A percentile compares a stretch with the other conserved stretches of the same genome.
Evolutionary conservation across 2,888 invertebrate genomes (phyloP).

Genomic region (Temnothorax ravouxi): DNA sequence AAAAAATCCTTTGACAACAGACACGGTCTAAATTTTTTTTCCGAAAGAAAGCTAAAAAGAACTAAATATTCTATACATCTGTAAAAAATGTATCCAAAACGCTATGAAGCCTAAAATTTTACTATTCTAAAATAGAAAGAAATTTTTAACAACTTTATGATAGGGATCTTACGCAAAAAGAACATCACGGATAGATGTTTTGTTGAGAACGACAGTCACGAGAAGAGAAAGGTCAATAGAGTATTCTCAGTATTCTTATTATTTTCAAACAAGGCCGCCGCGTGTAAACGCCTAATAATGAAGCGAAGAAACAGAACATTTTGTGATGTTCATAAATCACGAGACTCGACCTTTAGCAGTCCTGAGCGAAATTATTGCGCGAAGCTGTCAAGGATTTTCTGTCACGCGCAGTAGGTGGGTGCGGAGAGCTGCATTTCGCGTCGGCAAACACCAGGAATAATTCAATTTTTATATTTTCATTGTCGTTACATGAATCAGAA

Average conservation of each 20-base stretch:
- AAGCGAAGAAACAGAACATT: slow-evolving; percentile 64
- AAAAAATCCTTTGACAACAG: background rate
- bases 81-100: background rate
- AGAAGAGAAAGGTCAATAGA: background rate
- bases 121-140: background rate
- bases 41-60: background rate
- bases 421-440: background rate
- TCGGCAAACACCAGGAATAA: background rate
- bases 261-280: background rate
- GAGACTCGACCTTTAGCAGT: slow-evolving; percentile 47
- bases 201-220: background rate
- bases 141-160: slow-evolving; percentile 1
- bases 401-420: slow-evolving; percentile 52
- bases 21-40: background rate
- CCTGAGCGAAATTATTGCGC: slow-evolving; percentile 59
- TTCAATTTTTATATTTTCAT: slow-evolving; percentile 1
- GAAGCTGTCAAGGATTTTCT: slow-evolving; percentile 42
- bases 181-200: background rate
- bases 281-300: slow-evolving; percentile 60
- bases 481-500: background rate
- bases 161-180: background rate
- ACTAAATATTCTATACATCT: background rate
- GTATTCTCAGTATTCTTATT: background rate
- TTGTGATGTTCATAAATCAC: slow-evolving; percentile 62
- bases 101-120: background rate